Evolutionary conservation across 2,888 invertebrate genomes (phyloP).

Genomic region (Pollenia angustigena): DNA sequence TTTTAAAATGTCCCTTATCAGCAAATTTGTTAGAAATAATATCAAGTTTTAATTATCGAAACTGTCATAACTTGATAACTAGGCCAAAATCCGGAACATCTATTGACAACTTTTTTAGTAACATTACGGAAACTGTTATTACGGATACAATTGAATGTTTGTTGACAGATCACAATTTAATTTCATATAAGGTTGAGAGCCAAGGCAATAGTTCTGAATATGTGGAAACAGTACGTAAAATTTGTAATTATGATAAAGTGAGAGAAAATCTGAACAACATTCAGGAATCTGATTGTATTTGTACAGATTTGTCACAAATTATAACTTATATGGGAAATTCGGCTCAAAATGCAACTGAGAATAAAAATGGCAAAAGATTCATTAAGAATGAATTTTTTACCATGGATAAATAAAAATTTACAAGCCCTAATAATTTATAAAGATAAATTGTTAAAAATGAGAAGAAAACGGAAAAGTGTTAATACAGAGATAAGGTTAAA

Average conservation of each 20-base stretch:
- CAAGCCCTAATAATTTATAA: no score
- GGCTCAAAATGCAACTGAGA: neutral
- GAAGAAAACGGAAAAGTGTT: no score
- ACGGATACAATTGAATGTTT: constrained; percentile 15
- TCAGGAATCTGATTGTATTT: constrained; percentile 2
- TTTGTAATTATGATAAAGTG: neutral
- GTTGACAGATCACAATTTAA: constrained; percentile 45
- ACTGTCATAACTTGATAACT: constrained; percentile 44
- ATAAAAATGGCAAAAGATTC: neutral
- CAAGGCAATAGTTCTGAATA: constrained; percentile 1
- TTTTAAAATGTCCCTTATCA: constrained; percentile 3
- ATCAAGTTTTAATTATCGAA: neutral
- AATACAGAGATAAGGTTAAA: constrained; percentile 22
- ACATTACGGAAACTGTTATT: neutral
- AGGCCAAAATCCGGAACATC: constrained; percentile 32
- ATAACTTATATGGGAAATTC: constrained; percentile 12
- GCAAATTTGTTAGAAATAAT: constrained; percentile 3
- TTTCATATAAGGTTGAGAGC: constrained; percentile 27
- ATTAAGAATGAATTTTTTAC: neutral
- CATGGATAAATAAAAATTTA: no score
- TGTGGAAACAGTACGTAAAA: neutral
- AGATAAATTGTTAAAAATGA: no score
- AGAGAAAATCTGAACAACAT: neutral
- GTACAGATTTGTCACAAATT: neutral
- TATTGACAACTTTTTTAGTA: constrained; percentile 45